Evolutionary conservation across 2,888 invertebrate species (phyloP).

Genomic region (Torymus aiolomorphi): DNA sequence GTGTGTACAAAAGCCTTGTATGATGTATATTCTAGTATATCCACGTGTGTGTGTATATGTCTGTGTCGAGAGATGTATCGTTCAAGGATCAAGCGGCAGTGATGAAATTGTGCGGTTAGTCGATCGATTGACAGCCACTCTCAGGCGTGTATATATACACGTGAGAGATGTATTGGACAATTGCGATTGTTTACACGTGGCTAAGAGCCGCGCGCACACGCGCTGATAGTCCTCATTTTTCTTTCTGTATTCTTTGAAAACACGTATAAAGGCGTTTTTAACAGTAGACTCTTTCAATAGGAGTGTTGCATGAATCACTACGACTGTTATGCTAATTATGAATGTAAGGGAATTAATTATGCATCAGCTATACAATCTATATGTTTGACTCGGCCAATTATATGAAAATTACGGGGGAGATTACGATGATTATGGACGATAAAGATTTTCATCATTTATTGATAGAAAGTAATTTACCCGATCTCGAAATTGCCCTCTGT

Average conservation of each 20-base stretch:
- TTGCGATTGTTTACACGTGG: slow-evolving; percentile 44
- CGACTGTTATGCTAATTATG: slow-evolving; percentile 2
- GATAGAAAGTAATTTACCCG: slow-evolving; percentile 28
- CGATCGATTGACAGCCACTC: slow-evolving; percentile 43
- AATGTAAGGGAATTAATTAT: slow-evolving; percentile 18
- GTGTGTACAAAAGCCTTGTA: neutral
- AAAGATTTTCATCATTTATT: slow-evolving; percentile 32
- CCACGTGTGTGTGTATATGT: too few relatives aligned
- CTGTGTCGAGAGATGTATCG: slow-evolving; percentile 12
- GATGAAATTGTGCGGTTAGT: slow-evolving; percentile 37
- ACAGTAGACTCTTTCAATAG: too few relatives aligned
- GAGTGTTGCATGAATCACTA: too few relatives aligned
- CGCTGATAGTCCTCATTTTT: slow-evolving; percentile 51
- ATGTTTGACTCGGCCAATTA: slow-evolving; percentile 36
- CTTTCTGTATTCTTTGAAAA: neutral
- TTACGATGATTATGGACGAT: slow-evolving; percentile 17
- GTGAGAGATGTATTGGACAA: slow-evolving; percentile 40
- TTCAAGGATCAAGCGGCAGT: slow-evolving; percentile 41
- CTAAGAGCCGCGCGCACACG: slow-evolving; percentile 49
- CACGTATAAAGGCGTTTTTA: too few relatives aligned
- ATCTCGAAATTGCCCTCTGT: neutral
- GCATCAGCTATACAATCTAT: neutral
- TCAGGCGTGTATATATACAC: neutral
- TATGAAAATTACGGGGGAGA: slow-evolving; percentile 22
- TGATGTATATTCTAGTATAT: too few relatives aligned